Evolutionary conservation across 2,888 invertebrate species (phyloP), one percentile per base, ranked within the genome.

Genomic region (Eustalomyia histrio): DNA sequence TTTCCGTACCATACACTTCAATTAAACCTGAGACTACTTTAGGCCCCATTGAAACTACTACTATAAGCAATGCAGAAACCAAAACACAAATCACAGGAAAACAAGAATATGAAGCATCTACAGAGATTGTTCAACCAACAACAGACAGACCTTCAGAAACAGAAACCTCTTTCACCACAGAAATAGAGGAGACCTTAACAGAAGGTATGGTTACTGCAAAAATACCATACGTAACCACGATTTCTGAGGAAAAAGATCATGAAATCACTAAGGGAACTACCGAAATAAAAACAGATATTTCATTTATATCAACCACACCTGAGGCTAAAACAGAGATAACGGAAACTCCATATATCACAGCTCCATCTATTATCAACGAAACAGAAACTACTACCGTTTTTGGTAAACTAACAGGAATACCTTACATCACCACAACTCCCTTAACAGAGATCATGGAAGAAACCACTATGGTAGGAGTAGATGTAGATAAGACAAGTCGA

Each of bases 371-470:
- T 17, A 43, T 24, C 1, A 57, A n/a, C 7, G 63, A 58, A 5
- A 16, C 21, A 2, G 18, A 63, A 24, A 24, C 6, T 10, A 64
- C 65, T 17, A 55, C 35, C 16, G 57, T 63, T 0, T 69, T 64
- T 50, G 63, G 57, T 12, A 33, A 47, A 71, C 65, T 71, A 6
- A 71, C 65, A 9, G 71, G 53, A 18, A 71, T 71, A 24, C 60
- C 76, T 10, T 65, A 65, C 24, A 7, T 55, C 10, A 67, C 67
- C 0, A 67, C 60, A 1, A 71, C 72, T 21, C 58, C 64, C 10
- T 39, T 33, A 14, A 18, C 63, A 14, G 10, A n/a, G 8, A 16
- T 55, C 8, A 55, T 29, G 17, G 35, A 61, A 16, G 17, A 71
- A 24, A 61, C 53, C 5, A 63, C 61, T 12, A 3, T 43, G 17